A percentile compares a stretch with the other conserved stretches of the same genome.
Conservation (phyloP, 2,797 vertebrate species). For the Urosaurus nigricauda region DNA sequence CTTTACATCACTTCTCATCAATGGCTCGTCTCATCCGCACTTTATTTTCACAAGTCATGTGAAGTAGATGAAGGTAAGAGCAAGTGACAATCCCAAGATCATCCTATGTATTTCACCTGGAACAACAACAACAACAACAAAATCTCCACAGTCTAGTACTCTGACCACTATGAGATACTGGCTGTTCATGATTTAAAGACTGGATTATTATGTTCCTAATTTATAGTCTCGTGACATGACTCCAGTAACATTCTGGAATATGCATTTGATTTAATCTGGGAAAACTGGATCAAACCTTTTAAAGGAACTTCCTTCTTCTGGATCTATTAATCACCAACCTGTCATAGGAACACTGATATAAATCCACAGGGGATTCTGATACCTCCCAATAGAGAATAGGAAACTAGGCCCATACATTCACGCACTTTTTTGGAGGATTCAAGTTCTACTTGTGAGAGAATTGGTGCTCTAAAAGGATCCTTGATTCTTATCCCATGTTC, state of each 20-base stretch:
- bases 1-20: no score
- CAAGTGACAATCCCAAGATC: not conserved
- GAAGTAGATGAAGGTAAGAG: not conserved
- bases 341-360: not conserved
- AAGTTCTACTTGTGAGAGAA: not conserved
- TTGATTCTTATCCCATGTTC: not conserved
- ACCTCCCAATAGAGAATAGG: not conserved
- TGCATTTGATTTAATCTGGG: not conserved
- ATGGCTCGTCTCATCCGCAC: not conserved
- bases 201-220: not conserved
- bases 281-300: not conserved
- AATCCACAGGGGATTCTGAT: not conserved
- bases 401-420: not conserved
- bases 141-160: not conserved
- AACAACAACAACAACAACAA: no score
- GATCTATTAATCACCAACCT: not conserved
- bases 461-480: not conserved
- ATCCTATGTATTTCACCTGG: not conserved
- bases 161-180: not conserved
- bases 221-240: not conserved
- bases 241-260: not conserved
- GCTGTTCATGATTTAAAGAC: not conserved
- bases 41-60: not conserved
- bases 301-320: not conserved
- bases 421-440: not conserved